Percentiles rank a stretch among this genome's conserved stretches.
Evolutionary conservation across 1,140 invertebrate species (phyloP).

Genomic region (Pseudoatta argentina): DNA sequence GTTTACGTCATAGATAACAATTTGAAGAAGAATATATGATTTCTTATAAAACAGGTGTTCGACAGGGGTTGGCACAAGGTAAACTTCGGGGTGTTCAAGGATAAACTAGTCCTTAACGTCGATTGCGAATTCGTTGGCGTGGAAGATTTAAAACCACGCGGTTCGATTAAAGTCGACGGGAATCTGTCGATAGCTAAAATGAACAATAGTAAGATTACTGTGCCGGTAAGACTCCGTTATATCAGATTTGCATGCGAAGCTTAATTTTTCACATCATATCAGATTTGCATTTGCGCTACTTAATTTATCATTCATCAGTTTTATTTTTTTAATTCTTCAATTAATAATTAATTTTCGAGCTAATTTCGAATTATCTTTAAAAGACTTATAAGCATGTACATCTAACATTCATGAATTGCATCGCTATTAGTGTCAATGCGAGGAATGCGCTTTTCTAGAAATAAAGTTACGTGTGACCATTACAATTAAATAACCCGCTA

Average conservation of each 20-base stretch:
- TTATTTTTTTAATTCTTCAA: not conserved
- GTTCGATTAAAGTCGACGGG: constrained; percentile 89
- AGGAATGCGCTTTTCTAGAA: constrained; percentile 28
- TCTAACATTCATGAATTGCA: constrained; percentile 12
- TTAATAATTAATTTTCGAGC: too few species aligned
- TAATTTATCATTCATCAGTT: not conserved
- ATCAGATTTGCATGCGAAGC: not conserved
- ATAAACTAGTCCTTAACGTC: constrained; percentile 89
- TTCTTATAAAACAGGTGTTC: constrained; percentile 86
- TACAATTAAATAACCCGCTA: constrained; percentile 68
- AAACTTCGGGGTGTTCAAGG: constrained; percentile 90
- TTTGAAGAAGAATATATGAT: not conserved
- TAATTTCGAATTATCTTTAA: not conserved
- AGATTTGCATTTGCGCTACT: not conserved
- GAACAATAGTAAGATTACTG: constrained; percentile 86
- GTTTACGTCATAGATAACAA: not conserved
- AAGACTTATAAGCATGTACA: not conserved
- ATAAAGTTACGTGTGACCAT: constrained; percentile 38
- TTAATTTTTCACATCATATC: not conserved
- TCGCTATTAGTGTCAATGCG: constrained; percentile 22
- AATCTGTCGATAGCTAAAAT: constrained; percentile 90
- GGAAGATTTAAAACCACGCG: constrained; percentile 86
- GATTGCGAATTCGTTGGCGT: constrained; percentile 89
- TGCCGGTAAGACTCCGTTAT: constrained; percentile 87
- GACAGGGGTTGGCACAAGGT: constrained; percentile 93